phyloP scores from a whole-genome alignment of 2,888 invertebrate species.

The Lasioglossum morio region DNA sequence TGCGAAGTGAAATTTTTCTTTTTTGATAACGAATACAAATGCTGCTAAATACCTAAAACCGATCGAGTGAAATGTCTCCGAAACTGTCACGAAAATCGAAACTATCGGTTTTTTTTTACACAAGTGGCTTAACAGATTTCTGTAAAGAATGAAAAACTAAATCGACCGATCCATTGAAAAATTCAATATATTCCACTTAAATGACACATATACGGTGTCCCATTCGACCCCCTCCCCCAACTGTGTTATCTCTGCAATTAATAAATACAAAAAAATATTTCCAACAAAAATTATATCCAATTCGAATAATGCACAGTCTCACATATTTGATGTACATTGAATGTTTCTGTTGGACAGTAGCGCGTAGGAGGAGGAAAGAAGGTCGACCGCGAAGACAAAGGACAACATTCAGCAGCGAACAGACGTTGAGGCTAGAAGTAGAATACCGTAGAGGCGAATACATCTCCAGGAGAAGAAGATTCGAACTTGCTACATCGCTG shows the following conservation, averaged over 20 bases:
- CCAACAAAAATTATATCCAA: background rate
- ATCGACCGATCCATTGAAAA: background rate
- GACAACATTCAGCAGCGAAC: constrained; percentile 97
- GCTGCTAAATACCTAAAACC: background rate
- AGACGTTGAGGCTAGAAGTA: constrained; percentile 94
- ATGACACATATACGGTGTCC: background rate
- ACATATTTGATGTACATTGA: background rate
- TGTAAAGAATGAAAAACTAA: background rate
- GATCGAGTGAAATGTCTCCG: background rate
- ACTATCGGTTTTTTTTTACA: background rate
- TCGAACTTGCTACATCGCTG: constrained; percentile 91
- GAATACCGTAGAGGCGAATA: constrained; percentile 97
- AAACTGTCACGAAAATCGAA: background rate
- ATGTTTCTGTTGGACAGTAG: constrained; percentile 86
- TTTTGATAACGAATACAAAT: background rate
- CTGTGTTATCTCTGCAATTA: background rate
- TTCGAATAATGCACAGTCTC: background rate
- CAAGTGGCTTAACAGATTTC: background rate
- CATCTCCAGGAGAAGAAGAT: constrained; percentile 93
- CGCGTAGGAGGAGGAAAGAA: constrained; percentile 93
- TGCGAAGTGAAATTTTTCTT: background rate
- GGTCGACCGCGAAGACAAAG: constrained; percentile 95
- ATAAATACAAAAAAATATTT: background rate
- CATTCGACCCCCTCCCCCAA: background rate
- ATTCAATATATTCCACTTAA: background rate